A percentile compares a stretch with the other conserved stretches of the same genome.
phyloP scores from a whole-genome alignment of 2,797 vertebrate species.

The Pelobates cultripes region DNA sequence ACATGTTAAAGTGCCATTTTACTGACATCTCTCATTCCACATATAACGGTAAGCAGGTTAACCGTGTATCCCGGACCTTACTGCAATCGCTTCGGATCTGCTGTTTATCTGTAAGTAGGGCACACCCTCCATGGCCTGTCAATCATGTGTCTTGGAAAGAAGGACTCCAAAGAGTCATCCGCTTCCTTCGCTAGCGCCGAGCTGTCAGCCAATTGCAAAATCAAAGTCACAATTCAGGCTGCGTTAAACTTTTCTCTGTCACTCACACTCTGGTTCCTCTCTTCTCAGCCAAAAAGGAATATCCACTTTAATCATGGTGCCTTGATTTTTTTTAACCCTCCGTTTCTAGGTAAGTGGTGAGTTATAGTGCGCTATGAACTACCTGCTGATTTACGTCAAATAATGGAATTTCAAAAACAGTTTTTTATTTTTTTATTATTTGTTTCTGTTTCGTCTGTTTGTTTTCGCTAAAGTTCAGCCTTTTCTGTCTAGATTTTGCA shows the following conservation, averaged over 20 bases:
- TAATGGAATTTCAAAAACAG: too few relatives aligned
- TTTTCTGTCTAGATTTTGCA: too few relatives aligned
- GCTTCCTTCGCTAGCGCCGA: slow-evolving; percentile 71
- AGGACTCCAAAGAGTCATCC: slow-evolving; percentile 70
- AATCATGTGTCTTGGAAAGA: slow-evolving; percentile 74
- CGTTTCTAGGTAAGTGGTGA: not conserved
- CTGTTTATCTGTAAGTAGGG: slow-evolving; percentile 71
- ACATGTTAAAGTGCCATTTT: too few relatives aligned
- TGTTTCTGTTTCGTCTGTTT: too few relatives aligned
- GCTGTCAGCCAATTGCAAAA: slow-evolving; percentile 73
- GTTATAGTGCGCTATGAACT: too few relatives aligned
- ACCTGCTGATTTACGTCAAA: too few relatives aligned
- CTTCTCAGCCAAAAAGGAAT: slow-evolving; percentile 64
- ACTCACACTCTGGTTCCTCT: slow-evolving; percentile 70
- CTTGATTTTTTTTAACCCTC: not conserved
- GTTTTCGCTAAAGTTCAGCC: too few relatives aligned
- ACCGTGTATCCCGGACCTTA: not conserved
- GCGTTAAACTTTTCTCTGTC: slow-evolving; percentile 75
- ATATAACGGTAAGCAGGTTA: not conserved
- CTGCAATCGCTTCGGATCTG: not conserved
- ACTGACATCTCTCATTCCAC: too few relatives aligned
- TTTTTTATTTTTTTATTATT: too few relatives aligned
- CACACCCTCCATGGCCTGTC: slow-evolving; percentile 74
- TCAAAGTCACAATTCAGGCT: slow-evolving; percentile 76
- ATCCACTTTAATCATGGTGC: slow-evolving; percentile 44